phyloP scores from a whole-genome alignment of 2,113 vertebrate genomes.

The Balaeniceps rex region DNA sequence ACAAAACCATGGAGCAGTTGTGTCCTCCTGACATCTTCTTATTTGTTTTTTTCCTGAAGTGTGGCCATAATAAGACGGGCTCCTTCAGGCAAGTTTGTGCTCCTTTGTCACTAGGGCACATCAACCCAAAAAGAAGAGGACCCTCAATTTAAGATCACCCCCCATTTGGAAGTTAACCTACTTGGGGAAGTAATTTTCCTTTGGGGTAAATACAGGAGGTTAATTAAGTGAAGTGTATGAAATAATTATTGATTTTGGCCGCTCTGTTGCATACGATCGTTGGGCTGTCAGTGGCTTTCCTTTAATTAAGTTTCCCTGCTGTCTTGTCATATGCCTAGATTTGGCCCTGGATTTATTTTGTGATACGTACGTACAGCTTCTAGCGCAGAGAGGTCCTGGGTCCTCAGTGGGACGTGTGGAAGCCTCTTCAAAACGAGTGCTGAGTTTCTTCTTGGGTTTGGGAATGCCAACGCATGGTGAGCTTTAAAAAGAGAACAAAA shows the following conservation, averaged over 20 bases:
- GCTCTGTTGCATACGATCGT: background rate
- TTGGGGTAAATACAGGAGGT: background rate
- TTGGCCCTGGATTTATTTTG: background rate
- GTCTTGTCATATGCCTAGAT: background rate
- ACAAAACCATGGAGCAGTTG: background rate
- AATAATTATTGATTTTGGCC: constrained; percentile 14
- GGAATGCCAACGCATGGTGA: background rate
- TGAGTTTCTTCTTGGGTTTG: background rate
- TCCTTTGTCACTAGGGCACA: background rate
- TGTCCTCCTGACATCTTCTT: background rate
- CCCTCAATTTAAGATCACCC: background rate
- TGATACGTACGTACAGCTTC: background rate
- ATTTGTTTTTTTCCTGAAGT: background rate
- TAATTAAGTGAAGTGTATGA: background rate
- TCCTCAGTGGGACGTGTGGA: background rate
- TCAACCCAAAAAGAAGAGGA: background rate
- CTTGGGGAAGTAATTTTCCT: background rate
- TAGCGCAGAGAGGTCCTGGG: background rate
- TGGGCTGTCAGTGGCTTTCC: background rate
- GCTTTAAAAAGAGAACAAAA: background rate
- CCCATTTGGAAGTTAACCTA: background rate
- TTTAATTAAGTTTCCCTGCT: constrained; percentile 13
- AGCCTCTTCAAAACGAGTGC: background rate
- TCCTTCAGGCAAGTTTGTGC: background rate
- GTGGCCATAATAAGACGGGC: background rate